These are phyloP conservation scores for Helicolenus hilgendorfi DNA, from an alignment of 2,797 vertebrate species.

Conservation along the genomic window DNA sequence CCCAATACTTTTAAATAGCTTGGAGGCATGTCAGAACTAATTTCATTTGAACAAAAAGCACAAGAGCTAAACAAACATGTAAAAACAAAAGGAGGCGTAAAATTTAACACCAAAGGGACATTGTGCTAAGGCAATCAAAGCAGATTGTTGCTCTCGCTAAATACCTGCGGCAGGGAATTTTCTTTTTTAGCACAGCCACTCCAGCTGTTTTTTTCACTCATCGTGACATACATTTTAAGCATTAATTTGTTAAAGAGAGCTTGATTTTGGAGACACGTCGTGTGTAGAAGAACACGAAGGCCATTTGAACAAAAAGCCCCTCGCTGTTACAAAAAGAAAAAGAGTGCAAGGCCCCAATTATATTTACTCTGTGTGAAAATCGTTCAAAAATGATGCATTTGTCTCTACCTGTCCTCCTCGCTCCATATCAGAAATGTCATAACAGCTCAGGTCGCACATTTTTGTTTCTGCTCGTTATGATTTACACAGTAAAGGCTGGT, in stretches of 20 bases:
- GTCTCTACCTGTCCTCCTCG: conserved; percentile 39
- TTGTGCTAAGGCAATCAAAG: conserved; percentile 58
- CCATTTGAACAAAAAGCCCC: conserved; percentile 48
- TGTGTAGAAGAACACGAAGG: conserved; percentile 43
- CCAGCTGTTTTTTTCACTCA: conserved; percentile 48
- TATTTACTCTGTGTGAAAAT: conserved; percentile 55
- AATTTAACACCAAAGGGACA: conserved; percentile 53
- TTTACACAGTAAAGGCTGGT: conserved; percentile 44
- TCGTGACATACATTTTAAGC: conserved; percentile 59
- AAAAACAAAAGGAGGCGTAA: conserved; percentile 51
- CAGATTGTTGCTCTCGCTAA: conserved; percentile 41
- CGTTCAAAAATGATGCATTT: conserved; percentile 49
- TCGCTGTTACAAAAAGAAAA: conserved; percentile 8
- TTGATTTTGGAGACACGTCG: conserved; percentile 35
- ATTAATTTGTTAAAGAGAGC: conserved; percentile 47
- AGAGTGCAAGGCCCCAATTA: conserved; percentile 36
- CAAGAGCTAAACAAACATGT: conserved; percentile 55
- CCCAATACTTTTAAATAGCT: conserved; percentile 52
- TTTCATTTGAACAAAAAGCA: conserved; percentile 63
- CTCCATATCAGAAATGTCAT: conserved; percentile 48
- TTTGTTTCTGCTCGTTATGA: conserved; percentile 38
- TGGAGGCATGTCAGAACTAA: conserved; percentile 57
- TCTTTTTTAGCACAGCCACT: conserved; percentile 31
- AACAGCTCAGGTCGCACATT: conserved; percentile 40
- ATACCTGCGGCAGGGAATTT: conserved; percentile 45